Conservation (phyloP, 2,113 vertebrate genomes). For the Lota lota region DNA sequence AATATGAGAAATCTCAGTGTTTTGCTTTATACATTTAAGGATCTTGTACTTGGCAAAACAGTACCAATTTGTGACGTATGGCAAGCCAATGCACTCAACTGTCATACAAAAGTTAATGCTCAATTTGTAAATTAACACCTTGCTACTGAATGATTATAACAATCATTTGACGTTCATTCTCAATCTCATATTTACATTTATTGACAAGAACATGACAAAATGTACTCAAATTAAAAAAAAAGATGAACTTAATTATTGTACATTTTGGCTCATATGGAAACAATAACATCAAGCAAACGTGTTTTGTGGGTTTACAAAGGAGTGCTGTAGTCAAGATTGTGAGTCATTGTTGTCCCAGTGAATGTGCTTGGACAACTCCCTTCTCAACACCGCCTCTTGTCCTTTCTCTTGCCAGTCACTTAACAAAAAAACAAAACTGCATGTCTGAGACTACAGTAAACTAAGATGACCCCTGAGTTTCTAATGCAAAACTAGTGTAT, state of each 20-base stretch:
- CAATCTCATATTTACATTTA: constrained; percentile 67
- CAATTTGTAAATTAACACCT: constrained; percentile 68
- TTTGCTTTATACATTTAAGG: constrained; percentile 71
- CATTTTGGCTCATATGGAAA: constrained; percentile 74
- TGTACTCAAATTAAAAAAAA: constrained; percentile 31
- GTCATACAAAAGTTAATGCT: constrained; percentile 41
- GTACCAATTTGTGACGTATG: constrained; percentile 75
- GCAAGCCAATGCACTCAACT: constrained; percentile 66
- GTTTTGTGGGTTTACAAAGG: constrained; percentile 68
- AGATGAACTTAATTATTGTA: constrained; percentile 34
- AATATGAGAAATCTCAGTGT: constrained; percentile 80
- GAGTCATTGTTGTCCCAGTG: constrained; percentile 56
- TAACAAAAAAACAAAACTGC: constrained; percentile 56
- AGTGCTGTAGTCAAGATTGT: constrained; percentile 65
- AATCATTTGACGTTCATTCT: constrained; percentile 45
- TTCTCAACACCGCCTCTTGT: constrained; percentile 43
- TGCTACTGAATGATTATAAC: constrained; percentile 58
- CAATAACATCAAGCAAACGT: constrained; percentile 59
- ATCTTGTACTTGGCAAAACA: constrained; percentile 71
- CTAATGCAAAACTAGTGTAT: constrained; percentile 80
- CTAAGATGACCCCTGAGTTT: constrained; percentile 82
- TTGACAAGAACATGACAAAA: constrained; percentile 52
- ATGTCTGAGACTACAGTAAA: constrained; percentile 77
- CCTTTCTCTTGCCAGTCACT: constrained; percentile 40
- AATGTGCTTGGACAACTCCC: constrained; percentile 65